Conservation (phyloP, 1,140 invertebrate genomes). For the Coptotermes formosanus region DNA sequence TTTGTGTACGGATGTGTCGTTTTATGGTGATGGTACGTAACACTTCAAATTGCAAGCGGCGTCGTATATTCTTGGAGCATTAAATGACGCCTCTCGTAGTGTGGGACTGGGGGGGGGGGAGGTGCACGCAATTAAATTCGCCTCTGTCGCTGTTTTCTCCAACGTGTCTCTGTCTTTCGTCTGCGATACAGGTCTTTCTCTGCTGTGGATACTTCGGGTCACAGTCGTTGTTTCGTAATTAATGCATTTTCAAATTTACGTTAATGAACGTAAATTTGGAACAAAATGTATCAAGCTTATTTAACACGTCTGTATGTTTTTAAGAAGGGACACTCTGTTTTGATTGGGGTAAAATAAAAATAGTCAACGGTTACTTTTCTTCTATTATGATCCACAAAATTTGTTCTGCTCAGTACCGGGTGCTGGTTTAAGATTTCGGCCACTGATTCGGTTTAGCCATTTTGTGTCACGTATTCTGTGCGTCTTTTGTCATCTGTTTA, state of each 20-base stretch:
- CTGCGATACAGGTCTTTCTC: background rate
- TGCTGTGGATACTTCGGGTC: background rate
- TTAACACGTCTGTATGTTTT: background rate
- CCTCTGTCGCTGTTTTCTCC: too few relatives aligned
- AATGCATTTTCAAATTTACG: background rate
- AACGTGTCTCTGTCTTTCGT: background rate
- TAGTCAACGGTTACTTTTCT: too few relatives aligned
- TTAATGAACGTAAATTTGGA: background rate
- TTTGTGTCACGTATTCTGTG: too few relatives aligned
- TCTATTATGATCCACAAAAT: too few relatives aligned
- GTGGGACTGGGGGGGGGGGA: background rate
- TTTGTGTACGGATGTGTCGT: conserved; percentile 4
- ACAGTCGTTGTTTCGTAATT: background rate
- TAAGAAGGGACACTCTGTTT: too few relatives aligned
- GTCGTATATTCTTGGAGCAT: background rate
- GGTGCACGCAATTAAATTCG: background rate
- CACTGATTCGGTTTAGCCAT: too few relatives aligned
- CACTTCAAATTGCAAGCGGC: background rate
- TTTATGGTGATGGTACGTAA: background rate
- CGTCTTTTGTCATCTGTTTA: too few relatives aligned
- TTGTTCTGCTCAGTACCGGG: too few relatives aligned
- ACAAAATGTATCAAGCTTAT: background rate
- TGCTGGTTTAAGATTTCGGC: too few relatives aligned
- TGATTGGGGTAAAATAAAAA: too few relatives aligned
- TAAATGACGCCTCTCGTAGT: background rate